Evolutionary conservation across 1,140 invertebrate genomes (phyloP), one percentile per base, ranked within the genome.

Genomic region (Drosophila erecta): DNA sequence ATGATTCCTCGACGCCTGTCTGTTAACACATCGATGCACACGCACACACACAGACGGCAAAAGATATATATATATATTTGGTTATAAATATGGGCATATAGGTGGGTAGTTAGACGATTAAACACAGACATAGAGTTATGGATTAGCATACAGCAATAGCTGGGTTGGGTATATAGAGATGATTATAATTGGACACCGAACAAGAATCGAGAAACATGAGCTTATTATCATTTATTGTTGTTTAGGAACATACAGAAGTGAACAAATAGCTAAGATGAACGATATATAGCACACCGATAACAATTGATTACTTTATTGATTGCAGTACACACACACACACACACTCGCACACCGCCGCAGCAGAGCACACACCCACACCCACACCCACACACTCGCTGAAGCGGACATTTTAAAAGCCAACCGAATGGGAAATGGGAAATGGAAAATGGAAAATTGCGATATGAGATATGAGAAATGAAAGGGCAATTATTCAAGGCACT

Each of bases 291-390:
- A 76, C 65, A 86, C 61, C 50, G 66, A 87, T 67, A 83, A 83
- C 79, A 87, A 83, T 79, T 83, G 84, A 89, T 87, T 83, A 76
- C 76, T 87, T 87, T 81, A 58, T 38, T 79, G 74, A 79, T 79
- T 87, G 79, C 44, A 65, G 65, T 64, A 47, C 43, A 38, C 53
- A 57, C 46, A 40, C 53, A 57, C 46, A 40, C 24, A 40, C 37
- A 44, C 33, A 27, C 8, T 0, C 6, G 33, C 62, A 24, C 74
- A 38, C 59, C 41, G 40, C 10, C 27, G 2, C 27, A 30, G 27
- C 27, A 1, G 27, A 30, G 7, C 15, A 1, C 71, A 1, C 14
- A 44, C 33, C 49, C 37, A 49, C 40, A 50, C 53, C 41, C 50
- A 33, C 30, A 46, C 38, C 33, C 22, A 46, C 38, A 38, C 22